Percentiles rank a stretch among this genome's conserved stretches.
phyloP scores from a whole-genome alignment of 2,113 vertebrate genomes.

The Bagarius yarrelli region DNA sequence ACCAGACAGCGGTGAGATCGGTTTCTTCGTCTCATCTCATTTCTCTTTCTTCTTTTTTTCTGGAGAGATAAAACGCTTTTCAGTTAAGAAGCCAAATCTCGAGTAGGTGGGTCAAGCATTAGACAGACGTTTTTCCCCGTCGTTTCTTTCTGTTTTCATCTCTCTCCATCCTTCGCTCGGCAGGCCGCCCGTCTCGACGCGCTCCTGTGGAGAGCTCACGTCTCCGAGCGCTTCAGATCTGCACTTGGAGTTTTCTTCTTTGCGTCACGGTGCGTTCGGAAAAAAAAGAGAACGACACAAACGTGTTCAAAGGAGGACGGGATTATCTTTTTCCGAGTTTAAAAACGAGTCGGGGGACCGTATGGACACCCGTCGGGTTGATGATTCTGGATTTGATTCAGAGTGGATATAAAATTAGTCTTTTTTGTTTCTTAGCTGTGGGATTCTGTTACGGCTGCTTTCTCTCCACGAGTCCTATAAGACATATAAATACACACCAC shows the following conservation, averaged over 20 bases:
- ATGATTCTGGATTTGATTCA: conserved; percentile 7
- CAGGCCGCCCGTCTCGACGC: conserved; percentile 24
- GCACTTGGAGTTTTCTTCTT: conserved; percentile 27
- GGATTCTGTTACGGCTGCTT: conserved; percentile 20
- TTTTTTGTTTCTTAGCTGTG: conserved; percentile 23
- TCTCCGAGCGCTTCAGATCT: conserved; percentile 37
- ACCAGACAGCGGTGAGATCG: conserved; percentile 5
- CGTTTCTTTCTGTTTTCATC: background rate
- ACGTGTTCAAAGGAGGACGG: background rate
- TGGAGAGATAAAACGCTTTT: conserved; percentile 28
- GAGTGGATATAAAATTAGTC: conserved; percentile 4
- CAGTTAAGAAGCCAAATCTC: conserved; percentile 37
- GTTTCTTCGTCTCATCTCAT: conserved; percentile 6
- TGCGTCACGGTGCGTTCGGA: background rate
- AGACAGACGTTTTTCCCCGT: background rate
- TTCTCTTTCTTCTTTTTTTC: conserved; percentile 16
- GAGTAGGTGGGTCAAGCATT: conserved; percentile 36
- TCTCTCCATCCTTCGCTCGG: conserved; percentile 16
- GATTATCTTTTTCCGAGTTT: background rate
- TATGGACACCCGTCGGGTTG: background rate
- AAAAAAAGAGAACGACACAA: conserved; percentile 1
- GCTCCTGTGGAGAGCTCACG: conserved; percentile 31
- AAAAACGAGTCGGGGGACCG: background rate
- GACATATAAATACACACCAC: background rate
- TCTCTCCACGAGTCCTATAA: conserved; percentile 32